phyloP scores from a whole-genome alignment of 2,797 vertebrate genomes.

The Cirrhinus mrigala region DNA sequence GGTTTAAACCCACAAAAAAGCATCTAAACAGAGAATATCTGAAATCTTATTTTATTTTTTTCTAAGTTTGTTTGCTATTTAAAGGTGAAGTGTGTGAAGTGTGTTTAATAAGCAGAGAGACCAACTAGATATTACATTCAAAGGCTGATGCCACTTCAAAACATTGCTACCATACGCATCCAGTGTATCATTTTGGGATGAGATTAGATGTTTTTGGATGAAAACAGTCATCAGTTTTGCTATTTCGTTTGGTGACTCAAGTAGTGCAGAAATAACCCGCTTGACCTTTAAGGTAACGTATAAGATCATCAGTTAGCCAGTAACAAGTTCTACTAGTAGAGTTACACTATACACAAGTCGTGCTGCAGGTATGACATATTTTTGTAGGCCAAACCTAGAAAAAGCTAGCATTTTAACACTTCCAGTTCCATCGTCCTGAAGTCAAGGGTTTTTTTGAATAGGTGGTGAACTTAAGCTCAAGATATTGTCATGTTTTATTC shows the following conservation, averaged over 20 bases:
- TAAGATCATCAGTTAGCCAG: background rate
- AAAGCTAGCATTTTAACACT: background rate
- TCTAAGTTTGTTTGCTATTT: too few species aligned
- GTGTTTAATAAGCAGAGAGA: background rate
- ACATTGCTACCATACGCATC: background rate
- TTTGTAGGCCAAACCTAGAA: background rate
- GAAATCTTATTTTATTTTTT: too few species aligned
- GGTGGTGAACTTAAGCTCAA: background rate
- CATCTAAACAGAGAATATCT: too few species aligned
- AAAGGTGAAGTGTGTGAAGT: too few species aligned
- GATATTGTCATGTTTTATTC: background rate
- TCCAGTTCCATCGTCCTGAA: background rate
- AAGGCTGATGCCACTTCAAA: background rate
- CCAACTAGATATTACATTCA: background rate
- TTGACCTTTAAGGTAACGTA: background rate
- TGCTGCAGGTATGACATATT: background rate
- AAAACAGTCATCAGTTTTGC: background rate
- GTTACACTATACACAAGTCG: background rate
- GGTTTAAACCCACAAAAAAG: too few species aligned
- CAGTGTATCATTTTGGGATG: background rate
- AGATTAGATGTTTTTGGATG: background rate
- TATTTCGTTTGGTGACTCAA: background rate
- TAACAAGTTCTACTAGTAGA: background rate
- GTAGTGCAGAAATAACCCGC: background rate
- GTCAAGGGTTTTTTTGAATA: background rate